Conservation (phyloP, 1,140 invertebrate genomes). For the Coelopa frigida region DNA sequence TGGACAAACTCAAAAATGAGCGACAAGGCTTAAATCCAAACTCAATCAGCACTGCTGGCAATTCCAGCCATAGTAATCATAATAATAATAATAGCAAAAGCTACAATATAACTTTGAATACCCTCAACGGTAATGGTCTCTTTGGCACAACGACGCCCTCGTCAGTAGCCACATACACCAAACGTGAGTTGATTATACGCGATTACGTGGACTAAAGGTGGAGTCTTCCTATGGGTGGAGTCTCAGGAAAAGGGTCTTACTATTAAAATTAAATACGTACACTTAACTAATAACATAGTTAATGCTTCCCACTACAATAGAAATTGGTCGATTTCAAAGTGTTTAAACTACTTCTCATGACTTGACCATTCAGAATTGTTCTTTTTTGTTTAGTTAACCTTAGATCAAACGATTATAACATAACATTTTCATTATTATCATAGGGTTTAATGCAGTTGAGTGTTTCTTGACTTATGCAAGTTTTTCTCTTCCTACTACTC, state of each 20-base stretch:
- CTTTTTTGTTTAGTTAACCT: background rate
- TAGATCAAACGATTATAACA: too few species aligned
- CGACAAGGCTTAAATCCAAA: constrained; percentile 22
- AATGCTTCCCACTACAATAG: constrained; percentile 3
- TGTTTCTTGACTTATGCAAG: too few species aligned
- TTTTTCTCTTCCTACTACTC: too few species aligned
- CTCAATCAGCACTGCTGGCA: background rate
- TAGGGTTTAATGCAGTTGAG: too few species aligned
- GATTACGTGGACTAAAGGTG: constrained; percentile 35
- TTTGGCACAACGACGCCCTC: constrained; percentile 10
- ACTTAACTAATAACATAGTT: constrained; percentile 3
- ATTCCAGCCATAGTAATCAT: constrained; percentile 22
- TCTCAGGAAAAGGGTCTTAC: background rate
- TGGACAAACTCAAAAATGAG: constrained; percentile 25
- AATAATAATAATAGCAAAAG: constrained; percentile 10
- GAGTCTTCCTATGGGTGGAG: background rate
- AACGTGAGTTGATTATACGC: constrained; percentile 35
- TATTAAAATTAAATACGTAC: background rate
- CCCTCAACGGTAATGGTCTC: constrained; percentile 7
- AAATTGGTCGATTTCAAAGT: background rate
- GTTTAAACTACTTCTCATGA: background rate
- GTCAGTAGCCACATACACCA: constrained; percentile 23
- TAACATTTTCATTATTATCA: too few species aligned
- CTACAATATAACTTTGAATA: constrained; percentile 3
- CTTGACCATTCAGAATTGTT: background rate